Base-by-base conservation (phyloP, 2,113 vertebrate genomes). In the Oryctolagus cuniculus region DNA sequence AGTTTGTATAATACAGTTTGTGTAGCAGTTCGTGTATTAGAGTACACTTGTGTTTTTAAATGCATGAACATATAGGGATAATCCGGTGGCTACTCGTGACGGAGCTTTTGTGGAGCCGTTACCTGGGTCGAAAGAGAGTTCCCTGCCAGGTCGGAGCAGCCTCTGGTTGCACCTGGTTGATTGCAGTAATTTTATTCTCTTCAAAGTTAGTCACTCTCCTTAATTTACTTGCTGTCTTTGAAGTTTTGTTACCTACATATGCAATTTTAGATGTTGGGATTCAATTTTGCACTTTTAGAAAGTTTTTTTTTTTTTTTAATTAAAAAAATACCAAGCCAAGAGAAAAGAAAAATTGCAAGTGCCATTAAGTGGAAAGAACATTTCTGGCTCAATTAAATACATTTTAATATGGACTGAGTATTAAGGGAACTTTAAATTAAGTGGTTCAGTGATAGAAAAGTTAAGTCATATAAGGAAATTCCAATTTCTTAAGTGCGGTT, bases 401-500 rank as follows among this genome's bases (percentile, higher is more conserved):
- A 90, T 77, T 72, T 88, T 90, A 93, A 49, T 90, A 87, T 38
- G 36, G 5, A 61, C 51, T 53, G 21, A 75, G 16, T 85, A 66
- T 67, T 87, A 82, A 94, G 79, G 55, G 21, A 58, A 58, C 15
- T 44, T 58, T 19, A 58, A 58, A 58, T 58, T 58, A 58, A 58
- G 19, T 58, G 55, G 19, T 58, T 58, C 55, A 15, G 55, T 16
- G 55, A 58, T 58, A 58, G 55, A 58, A 58, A 58, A 58, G 44
- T 67, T 87, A 82, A 94, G 79, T 84, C 10, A 22, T 74, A 90
- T 79, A 53, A 83, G 83, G 55, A 31, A 69, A 80, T 79, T 95
- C 83, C 72, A 92, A 70, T 90, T 87, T 69, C 3, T 92, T 84
- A 84, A 92, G 21, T 80, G 61, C 12, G 70, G 5, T 72, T 31